These are phyloP conservation scores for Tortrix viridana DNA, from an alignment of 2,888 invertebrate species.

Conservation along the genomic window DNA sequence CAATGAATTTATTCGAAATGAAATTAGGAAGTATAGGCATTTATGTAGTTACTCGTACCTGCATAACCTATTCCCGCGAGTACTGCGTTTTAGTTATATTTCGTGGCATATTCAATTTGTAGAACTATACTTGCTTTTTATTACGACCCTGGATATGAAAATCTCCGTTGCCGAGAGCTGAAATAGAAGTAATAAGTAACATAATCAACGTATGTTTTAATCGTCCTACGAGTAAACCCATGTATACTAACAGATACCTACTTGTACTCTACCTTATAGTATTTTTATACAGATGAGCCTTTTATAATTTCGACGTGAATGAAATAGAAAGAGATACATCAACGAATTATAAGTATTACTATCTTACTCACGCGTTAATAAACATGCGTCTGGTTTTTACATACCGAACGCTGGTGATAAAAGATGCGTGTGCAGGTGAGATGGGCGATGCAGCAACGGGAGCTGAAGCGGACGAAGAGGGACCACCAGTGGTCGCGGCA, in stretches of 20 bases:
- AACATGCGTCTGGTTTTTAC: neutral
- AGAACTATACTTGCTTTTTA: conserved; percentile 5
- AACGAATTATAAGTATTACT: too few relatives aligned
- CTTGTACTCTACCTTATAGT: too few relatives aligned
- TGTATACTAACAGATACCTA: too few relatives aligned
- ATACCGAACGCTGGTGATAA: neutral
- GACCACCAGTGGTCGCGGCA: conserved; percentile 86
- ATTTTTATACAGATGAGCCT: too few relatives aligned
- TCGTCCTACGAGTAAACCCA: too few relatives aligned
- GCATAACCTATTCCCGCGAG: conserved; percentile 10
- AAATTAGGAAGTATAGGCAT: conserved; percentile 33
- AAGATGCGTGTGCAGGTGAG: conserved; percentile 85
- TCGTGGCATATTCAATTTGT: neutral
- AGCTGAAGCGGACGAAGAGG: conserved; percentile 92
- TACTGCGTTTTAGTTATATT: conserved; percentile 10
- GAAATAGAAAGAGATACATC: too few relatives aligned
- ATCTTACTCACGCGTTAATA: neutral
- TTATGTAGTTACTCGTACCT: conserved; percentile 17
- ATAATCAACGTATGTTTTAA: too few relatives aligned
- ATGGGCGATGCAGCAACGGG: conserved; percentile 98
- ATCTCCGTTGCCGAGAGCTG: too few relatives aligned
- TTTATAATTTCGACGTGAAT: too few relatives aligned
- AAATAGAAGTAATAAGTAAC: too few relatives aligned
- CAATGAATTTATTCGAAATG: conserved; percentile 33
- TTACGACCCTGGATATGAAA: too few relatives aligned